These are phyloP conservation scores for Hydraecia micacea DNA, from an alignment of 2,888 invertebrate genomes.

Conservation along the genomic window DNA sequence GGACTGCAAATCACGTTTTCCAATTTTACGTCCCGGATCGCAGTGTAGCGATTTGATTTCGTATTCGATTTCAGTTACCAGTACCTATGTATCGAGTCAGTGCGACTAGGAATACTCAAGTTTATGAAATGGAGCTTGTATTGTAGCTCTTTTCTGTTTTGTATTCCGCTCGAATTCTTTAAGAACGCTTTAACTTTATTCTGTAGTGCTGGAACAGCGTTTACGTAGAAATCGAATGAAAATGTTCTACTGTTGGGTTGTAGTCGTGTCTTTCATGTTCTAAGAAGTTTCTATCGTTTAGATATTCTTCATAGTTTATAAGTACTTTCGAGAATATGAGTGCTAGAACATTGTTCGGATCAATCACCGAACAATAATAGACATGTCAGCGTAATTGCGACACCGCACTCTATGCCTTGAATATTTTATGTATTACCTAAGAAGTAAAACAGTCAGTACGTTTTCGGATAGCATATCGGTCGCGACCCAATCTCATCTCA, in stretches of 20 bases:
- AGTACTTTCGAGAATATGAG: background rate
- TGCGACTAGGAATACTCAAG: conserved; percentile 39
- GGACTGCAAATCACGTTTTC: conserved; percentile 56
- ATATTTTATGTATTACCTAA: too few species aligned
- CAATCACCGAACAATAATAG: too few species aligned
- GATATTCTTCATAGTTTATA: background rate
- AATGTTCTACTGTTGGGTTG: background rate
- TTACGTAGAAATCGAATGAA: conserved; percentile 43
- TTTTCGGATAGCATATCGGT: too few species aligned
- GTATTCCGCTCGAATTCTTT: conserved; percentile 44
- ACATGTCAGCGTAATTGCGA: too few species aligned
- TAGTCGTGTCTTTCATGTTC: conserved; percentile 14
- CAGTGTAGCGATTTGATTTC: conserved; percentile 49
- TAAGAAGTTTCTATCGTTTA: background rate
- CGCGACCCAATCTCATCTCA: too few species aligned
- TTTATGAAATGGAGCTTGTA: conserved; percentile 49
- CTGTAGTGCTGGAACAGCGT: conserved; percentile 18
- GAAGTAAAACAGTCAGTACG: too few species aligned
- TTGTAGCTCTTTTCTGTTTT: conserved; percentile 44
- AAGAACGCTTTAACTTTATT: conserved; percentile 39
- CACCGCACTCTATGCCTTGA: too few species aligned
- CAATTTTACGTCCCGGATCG: conserved; percentile 51
- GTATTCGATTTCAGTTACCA: conserved; percentile 44
- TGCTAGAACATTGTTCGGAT: background rate
- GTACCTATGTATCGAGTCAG: conserved; percentile 25